Conservation (phyloP, 2,888 invertebrate genomes). For the Phyllotreta striolata region DNA sequence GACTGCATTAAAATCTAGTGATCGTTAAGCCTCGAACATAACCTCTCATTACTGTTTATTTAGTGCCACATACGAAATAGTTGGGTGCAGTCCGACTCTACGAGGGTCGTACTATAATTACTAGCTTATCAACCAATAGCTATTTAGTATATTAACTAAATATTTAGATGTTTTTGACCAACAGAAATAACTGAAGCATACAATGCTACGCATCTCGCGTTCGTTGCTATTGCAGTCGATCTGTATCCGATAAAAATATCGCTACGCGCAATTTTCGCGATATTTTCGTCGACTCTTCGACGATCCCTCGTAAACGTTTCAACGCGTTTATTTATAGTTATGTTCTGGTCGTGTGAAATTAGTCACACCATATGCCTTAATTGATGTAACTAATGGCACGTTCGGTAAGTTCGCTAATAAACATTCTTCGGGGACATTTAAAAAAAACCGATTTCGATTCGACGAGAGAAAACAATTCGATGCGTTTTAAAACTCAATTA, state of each 20-base stretch:
- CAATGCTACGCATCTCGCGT: too few relatives aligned
- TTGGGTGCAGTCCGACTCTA: background rate
- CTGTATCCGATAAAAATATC: background rate
- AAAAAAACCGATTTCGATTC: slow-evolving; percentile 11
- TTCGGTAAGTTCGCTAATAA: slow-evolving; percentile 26
- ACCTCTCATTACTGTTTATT: slow-evolving; percentile 25
- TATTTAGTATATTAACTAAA: background rate
- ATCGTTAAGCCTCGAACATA: slow-evolving; percentile 22
- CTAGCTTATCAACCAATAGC: background rate
- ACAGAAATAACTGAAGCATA: too few relatives aligned
- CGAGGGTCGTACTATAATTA: slow-evolving; percentile 3
- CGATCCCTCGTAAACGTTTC: slow-evolving; percentile 11
- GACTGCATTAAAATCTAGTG: slow-evolving; percentile 22
- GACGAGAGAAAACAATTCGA: background rate
- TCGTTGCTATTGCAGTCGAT: background rate
- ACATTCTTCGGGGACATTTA: slow-evolving; percentile 16
- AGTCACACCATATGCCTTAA: slow-evolving; percentile 29
- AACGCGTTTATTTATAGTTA: slow-evolving; percentile 22
- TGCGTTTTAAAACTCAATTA: too few relatives aligned
- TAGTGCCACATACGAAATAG: slow-evolving; percentile 15
- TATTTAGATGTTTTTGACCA: background rate
- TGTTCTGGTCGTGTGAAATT: slow-evolving; percentile 22
- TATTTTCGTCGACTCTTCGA: slow-evolving; percentile 3
- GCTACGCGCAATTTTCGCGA: too few relatives aligned
- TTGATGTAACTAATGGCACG: slow-evolving; percentile 31